A percentile compares a stretch with the other conserved stretches of the same genome.
Evolutionary conservation across 1,140 invertebrate genomes (phyloP).

Genomic region (Bilobella aurantiaca): DNA sequence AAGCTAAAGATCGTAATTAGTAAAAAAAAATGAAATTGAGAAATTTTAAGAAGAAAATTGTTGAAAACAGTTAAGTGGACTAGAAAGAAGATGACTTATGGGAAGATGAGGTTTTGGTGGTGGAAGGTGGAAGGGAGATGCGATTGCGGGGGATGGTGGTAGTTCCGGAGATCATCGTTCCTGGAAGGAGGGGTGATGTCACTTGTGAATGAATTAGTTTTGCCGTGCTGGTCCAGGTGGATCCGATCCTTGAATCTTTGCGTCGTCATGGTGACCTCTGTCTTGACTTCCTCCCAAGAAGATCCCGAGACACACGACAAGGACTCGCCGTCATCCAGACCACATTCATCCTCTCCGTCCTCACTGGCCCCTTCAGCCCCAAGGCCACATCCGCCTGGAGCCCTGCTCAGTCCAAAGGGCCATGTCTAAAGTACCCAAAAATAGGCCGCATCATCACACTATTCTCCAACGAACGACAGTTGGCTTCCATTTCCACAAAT

Average conservation of each 20-base stretch:
- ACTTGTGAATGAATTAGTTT: neutral
- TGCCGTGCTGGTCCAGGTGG: slow-evolving; percentile 26
- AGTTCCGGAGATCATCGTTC: no score
- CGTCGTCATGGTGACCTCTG: neutral
- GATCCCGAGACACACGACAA: slow-evolving; percentile 22
- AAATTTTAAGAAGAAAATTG: no score
- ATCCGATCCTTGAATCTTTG: slow-evolving; percentile 22
- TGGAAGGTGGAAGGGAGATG: no score
- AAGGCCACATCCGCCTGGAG: slow-evolving; percentile 25
- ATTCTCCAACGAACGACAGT: no score
- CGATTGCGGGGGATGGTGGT: neutral
- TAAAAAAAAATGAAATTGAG: no score
- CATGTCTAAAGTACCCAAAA: no score
- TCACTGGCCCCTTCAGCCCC: slow-evolving; percentile 23
- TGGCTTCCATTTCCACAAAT: no score
- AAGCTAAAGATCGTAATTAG: no score
- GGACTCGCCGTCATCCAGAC: slow-evolving; percentile 25
- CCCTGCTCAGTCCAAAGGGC: slow-evolving; percentile 33
- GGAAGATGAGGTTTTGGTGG: no score
- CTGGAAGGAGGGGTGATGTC: neutral
- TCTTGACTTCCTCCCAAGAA: slow-evolving; percentile 25
- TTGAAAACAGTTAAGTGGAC: no score
- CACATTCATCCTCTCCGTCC: slow-evolving; percentile 22
- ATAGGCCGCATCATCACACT: no score
- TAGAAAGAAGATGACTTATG: no score